phyloP scores from a whole-genome alignment of 2,888 invertebrate genomes.

The Alcis repandata region DNA sequence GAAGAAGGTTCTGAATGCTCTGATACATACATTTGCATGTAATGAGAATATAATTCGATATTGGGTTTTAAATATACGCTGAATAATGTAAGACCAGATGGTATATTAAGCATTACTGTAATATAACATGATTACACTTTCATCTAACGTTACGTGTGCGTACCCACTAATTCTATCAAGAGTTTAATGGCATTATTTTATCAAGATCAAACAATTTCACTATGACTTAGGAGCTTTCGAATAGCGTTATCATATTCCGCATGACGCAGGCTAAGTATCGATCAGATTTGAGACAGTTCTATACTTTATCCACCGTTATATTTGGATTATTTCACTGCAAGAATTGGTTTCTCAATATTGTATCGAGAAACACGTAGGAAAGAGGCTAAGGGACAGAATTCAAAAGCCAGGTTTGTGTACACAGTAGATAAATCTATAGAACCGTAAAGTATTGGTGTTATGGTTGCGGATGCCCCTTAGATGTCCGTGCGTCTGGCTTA shows the following conservation, averaged over 20 bases:
- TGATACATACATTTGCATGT: background rate
- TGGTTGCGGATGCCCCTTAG: constrained; percentile 60
- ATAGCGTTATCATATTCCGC: constrained; percentile 62
- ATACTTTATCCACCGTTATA: constrained; percentile 54
- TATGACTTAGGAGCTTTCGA: constrained; percentile 52
- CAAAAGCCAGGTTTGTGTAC: constrained; percentile 9
- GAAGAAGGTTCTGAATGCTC: background rate
- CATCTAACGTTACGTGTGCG: constrained; percentile 61
- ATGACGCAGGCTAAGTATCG: constrained; percentile 63
- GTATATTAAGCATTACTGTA: constrained; percentile 7
- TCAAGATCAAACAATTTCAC: constrained; percentile 65
- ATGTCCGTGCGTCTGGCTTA: constrained; percentile 74
- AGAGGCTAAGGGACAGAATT: constrained; percentile 26
- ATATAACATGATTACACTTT: constrained; percentile 33
- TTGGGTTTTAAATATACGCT: background rate
- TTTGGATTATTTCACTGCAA: background rate
- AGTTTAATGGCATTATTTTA: constrained; percentile 72
- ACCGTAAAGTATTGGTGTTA: constrained; percentile 53
- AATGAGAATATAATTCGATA: background rate
- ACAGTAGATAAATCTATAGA: constrained; percentile 44
- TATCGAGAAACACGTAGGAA: background rate
- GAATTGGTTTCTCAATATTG: background rate
- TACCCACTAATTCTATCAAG: constrained; percentile 52
- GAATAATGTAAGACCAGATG: background rate
- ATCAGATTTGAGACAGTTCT: constrained; percentile 58